Conservation (phyloP, 2,113 vertebrate species). For the Poicephalus gulielmi region DNA sequence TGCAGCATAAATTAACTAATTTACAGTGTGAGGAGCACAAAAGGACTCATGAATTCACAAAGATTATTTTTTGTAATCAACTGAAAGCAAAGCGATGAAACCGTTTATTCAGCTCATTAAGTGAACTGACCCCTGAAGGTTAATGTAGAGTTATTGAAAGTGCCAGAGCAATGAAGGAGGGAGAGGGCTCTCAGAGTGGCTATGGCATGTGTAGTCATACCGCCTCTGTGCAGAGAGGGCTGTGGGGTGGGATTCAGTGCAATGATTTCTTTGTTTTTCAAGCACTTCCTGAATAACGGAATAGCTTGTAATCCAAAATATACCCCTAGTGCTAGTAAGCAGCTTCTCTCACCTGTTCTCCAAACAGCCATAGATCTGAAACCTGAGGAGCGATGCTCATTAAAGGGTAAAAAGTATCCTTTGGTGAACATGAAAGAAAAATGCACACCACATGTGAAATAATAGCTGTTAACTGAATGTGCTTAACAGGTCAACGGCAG, state of each 20-base stretch:
- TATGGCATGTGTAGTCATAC: background rate
- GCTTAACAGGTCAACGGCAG: background rate
- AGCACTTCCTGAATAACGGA: background rate
- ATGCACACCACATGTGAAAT: background rate
- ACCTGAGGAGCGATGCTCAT: background rate
- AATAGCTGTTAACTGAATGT: background rate
- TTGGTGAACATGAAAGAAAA: background rate
- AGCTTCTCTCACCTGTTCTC: background rate
- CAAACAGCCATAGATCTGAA: background rate
- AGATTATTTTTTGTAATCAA: conserved; percentile 26
- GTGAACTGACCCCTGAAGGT: conserved; percentile 57
- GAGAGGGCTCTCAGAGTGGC: background rate
- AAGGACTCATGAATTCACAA: conserved; percentile 12
- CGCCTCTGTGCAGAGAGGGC: background rate
- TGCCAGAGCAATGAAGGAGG: background rate
- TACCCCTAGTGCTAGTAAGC: background rate
- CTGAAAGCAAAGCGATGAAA: conserved; percentile 40
- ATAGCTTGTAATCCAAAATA: background rate
- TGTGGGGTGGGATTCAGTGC: background rate
- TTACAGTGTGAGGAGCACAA: conserved; percentile 16
- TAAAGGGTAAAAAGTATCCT: background rate
- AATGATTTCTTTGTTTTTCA: background rate
- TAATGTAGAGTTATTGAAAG: background rate
- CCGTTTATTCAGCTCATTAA: conserved; percentile 36
- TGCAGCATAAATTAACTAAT: conserved; percentile 29